phyloP scores from a whole-genome alignment of 2,113 vertebrate genomes.

The Steatornis caripensis region DNA sequence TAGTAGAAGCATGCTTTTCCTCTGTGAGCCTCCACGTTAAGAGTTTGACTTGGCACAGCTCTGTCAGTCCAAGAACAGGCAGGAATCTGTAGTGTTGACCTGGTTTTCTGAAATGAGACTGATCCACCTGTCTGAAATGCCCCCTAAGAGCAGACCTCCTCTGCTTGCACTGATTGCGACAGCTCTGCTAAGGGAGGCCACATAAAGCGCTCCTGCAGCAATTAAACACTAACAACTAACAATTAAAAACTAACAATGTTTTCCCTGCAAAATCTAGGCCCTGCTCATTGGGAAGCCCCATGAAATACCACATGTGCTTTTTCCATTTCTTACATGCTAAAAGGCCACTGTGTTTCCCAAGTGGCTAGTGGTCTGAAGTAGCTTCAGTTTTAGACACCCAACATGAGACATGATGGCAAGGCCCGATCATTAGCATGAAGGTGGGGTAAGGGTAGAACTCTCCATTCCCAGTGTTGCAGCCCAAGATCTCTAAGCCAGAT shows the following conservation, averaged over 20 bases:
- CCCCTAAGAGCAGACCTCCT: not conserved
- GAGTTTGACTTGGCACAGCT: not conserved
- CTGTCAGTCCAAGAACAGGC: not conserved
- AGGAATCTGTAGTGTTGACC: not conserved
- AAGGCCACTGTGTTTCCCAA: not conserved
- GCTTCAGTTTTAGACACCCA: not conserved
- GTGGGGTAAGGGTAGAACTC: not conserved
- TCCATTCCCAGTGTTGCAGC: not conserved
- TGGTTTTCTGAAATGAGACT: not conserved
- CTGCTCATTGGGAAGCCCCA: not conserved
- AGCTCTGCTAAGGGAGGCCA: not conserved
- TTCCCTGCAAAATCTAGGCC: not conserved
- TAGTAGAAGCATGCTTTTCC: not conserved
- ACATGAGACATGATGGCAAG: not conserved
- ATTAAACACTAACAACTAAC: not conserved
- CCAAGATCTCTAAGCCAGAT: not conserved
- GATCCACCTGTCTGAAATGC: not conserved
- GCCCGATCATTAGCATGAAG: not conserved
- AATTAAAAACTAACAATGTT: too few species aligned
- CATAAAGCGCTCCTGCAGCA: not conserved
- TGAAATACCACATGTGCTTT: not conserved
- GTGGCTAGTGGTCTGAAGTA: not conserved
- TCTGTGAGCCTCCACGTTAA: not conserved
- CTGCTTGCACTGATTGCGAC: not conserved
- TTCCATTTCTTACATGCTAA: not conserved